phyloP scores from a whole-genome alignment of 2,888 invertebrate genomes.

The Patella pellucida region DNA sequence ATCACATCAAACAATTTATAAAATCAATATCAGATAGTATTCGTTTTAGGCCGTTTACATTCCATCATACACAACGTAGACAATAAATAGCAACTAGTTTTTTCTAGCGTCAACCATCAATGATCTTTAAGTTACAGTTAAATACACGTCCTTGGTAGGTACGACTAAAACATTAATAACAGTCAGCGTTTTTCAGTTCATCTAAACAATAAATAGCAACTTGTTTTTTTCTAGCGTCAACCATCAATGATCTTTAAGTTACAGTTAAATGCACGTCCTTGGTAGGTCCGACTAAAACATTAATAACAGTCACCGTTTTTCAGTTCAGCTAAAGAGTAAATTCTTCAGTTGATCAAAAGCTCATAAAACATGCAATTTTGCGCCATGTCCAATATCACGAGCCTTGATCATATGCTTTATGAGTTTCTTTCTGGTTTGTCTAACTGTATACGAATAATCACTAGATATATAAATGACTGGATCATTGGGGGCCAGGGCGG shows the following conservation, averaged over 20 bases:
- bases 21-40: not conserved
- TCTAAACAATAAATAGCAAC: not conserved
- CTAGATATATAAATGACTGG: not conserved
- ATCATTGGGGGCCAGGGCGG: not conserved
- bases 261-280: not conserved
- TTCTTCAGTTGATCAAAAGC: not conserved
- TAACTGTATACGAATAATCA: not conserved
- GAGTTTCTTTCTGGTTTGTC: not conserved
- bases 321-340: not conserved
- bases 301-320: not conserved
- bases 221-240: not conserved
- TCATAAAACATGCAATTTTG: not conserved
- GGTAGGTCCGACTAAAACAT: not conserved
- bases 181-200: not conserved
- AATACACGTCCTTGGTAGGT: not conserved
- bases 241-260: not conserved
- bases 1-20: not conserved
- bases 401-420: not conserved
- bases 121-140: not conserved
- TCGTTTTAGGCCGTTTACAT: not conserved
- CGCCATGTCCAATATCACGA: not conserved
- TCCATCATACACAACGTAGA: not conserved
- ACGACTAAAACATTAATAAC: not conserved
- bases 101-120: not conserved
- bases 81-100: not conserved